Evolutionary conservation across 2,113 vertebrate species (phyloP), one percentile per base, ranked within the genome.

Genomic region (Castor canadensis): DNA sequence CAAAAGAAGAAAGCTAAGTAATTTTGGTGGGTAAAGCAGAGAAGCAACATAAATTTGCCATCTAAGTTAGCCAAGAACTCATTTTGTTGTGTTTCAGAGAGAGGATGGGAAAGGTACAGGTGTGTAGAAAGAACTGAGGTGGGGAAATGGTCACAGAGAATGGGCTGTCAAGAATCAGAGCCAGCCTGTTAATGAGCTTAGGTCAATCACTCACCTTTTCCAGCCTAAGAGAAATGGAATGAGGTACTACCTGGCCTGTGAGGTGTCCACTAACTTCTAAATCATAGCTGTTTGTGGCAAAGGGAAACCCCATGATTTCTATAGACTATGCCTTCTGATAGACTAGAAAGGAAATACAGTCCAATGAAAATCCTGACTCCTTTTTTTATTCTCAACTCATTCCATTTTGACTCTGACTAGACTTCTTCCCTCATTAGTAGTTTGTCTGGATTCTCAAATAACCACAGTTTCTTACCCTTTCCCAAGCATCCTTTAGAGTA

Each of bases 161-260:
- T 2, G 1, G 11, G 3, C 16, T 4, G 0, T 7, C 10, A 43
- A 0, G 3, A 67, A 82, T 17, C 5, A 80, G 15, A 56, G 13
- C 1, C 2, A 35, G 6, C 1, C 20, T 67, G 26, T 19, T 58
- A 24, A 15, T 1, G 38, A 45, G 28, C 30, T 58, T 30, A 5
- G 30, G 47, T 1, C 6, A 40, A 8, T 30, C 47, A 28, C 22
- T 77, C 26, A 5, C 3, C 1, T 66, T 64, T 30, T 35, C 38
- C 3, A 30, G 20, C 19, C 12, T 64, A 6, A 15, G 32, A 35
- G 10, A 45, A 40, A 58, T 40, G 8, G 26, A 40, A 69, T 7
- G 11, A 79, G 26, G 43, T 7, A n/a, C n/a, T n/a, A n/a, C n/a
- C n/a, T n/a, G n/a, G n/a, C n/a, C n/a, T n/a, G n/a, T n/a, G n/a